phyloP scores from a whole-genome alignment of 2,888 invertebrate species.

The Chirona hameri region DNA sequence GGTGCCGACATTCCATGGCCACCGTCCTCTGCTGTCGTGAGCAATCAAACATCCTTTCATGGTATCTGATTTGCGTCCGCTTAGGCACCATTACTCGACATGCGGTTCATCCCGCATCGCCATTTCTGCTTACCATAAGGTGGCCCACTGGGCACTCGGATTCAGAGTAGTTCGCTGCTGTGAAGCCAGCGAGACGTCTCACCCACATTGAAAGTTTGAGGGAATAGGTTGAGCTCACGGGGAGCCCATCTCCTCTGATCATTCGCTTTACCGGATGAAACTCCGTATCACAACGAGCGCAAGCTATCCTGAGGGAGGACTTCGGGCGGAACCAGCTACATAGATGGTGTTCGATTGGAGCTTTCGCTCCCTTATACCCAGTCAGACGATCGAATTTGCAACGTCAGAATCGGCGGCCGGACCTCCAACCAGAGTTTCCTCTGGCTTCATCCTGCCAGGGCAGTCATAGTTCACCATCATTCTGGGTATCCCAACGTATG shows the following conservation, averaged over 20 bases:
- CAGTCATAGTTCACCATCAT: conserved; percentile 71
- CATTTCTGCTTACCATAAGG: too few species aligned
- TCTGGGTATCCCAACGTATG: conserved; percentile 66
- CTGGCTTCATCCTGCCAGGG: conserved; percentile 65
- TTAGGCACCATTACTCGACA: too few species aligned
- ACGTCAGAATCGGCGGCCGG: conserved; percentile 71
- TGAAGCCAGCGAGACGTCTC: too few species aligned
- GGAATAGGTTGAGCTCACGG: conserved; percentile 69
- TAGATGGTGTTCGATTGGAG: conserved; percentile 72
- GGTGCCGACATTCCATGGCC: too few species aligned
- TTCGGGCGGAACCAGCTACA: conserved; percentile 73
- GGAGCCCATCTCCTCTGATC: conserved; percentile 61
- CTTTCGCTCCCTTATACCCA: conserved; percentile 65
- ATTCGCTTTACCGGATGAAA: conserved; percentile 53
- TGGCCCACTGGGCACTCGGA: too few species aligned
- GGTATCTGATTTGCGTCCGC: too few species aligned
- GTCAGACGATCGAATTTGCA: conserved; percentile 75
- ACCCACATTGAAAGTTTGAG: conserved; percentile 74
- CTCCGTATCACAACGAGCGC: conserved; percentile 48
- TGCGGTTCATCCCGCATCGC: too few species aligned
- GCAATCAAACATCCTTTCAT: too few species aligned
- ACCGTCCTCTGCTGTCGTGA: too few species aligned
- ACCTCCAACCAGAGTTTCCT: conserved; percentile 67
- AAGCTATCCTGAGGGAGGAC: conserved; percentile 72
- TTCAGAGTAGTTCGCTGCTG: too few species aligned